Evolutionary conservation across 2,888 invertebrate genomes (phyloP).

Genomic region (Teleiodes luculella): DNA sequence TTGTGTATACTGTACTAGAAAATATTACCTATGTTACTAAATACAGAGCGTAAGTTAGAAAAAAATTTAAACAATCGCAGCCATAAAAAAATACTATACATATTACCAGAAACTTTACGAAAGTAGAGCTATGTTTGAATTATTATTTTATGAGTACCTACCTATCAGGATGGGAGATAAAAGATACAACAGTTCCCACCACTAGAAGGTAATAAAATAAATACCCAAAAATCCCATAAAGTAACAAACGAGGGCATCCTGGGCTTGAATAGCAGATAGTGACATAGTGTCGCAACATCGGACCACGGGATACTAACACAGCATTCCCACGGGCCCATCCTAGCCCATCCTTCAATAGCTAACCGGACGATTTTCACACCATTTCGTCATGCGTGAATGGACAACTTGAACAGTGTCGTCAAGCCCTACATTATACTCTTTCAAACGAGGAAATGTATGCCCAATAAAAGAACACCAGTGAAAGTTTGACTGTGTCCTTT

Average conservation of each 20-base stretch:
- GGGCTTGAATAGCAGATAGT: not conserved
- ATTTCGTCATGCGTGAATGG: constrained; percentile 55
- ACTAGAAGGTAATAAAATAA: not conserved
- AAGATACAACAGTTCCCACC: too few relatives aligned
- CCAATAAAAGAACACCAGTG: constrained; percentile 33
- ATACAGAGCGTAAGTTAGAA: too few relatives aligned
- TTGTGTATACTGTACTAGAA: too few relatives aligned
- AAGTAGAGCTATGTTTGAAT: too few relatives aligned
- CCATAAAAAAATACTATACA: too few relatives aligned
- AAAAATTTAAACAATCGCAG: too few relatives aligned
- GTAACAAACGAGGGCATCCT: not conserved
- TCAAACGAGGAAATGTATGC: constrained; percentile 38
- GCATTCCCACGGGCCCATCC: constrained; percentile 63
- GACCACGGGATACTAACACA: constrained; percentile 12
- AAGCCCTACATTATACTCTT: constrained; percentile 42
- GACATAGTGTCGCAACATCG: constrained; percentile 25
- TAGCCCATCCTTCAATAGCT: constrained; percentile 49
- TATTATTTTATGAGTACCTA: too few relatives aligned
- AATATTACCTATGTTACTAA: too few relatives aligned
- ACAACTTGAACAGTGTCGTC: constrained; percentile 49
- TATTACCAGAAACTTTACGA: too few relatives aligned
- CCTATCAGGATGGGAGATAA: too few relatives aligned
- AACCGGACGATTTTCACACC: constrained; percentile 61
- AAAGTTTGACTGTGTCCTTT: not conserved
- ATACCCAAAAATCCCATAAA: not conserved